Conservation (phyloP, 2,113 vertebrate species). For the Epinephelus cyanopodus region DNA sequence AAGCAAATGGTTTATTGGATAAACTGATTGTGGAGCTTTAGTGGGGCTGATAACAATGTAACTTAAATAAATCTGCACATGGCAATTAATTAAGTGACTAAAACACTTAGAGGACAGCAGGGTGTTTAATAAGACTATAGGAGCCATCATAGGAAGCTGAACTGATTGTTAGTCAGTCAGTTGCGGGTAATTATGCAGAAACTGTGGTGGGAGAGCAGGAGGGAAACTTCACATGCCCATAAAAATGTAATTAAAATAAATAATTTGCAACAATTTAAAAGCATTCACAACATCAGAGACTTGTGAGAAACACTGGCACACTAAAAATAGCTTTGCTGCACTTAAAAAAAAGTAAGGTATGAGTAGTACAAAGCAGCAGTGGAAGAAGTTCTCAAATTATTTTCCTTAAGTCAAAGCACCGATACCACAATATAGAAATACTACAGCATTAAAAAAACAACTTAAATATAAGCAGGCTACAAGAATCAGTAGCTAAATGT, state of each 20-base stretch:
- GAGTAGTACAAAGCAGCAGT: no score
- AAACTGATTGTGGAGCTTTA: conserved; percentile 53
- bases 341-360: background rate
- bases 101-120: conserved; percentile 9
- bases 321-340: background rate
- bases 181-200: background rate
- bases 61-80: conserved; percentile 55
- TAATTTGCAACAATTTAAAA: conserved; percentile 4
- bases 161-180: conserved; percentile 1
- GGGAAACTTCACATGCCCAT: background rate
- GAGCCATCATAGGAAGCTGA: conserved; percentile 6
- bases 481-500: no score
- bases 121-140: conserved; percentile 13
- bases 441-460: background rate
- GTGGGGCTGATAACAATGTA: conserved; percentile 45
- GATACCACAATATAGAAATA: background rate
- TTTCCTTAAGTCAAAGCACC: background rate
- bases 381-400: no score
- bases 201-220: background rate
- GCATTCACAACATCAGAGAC: background rate
- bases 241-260: background rate
- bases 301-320: background rate
- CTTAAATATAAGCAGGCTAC: no score
- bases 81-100: conserved; percentile 56
- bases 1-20: conserved; percentile 73